phyloP scores from a whole-genome alignment of 2,113 vertebrate genomes.

The Gopherus flavomarginatus region DNA sequence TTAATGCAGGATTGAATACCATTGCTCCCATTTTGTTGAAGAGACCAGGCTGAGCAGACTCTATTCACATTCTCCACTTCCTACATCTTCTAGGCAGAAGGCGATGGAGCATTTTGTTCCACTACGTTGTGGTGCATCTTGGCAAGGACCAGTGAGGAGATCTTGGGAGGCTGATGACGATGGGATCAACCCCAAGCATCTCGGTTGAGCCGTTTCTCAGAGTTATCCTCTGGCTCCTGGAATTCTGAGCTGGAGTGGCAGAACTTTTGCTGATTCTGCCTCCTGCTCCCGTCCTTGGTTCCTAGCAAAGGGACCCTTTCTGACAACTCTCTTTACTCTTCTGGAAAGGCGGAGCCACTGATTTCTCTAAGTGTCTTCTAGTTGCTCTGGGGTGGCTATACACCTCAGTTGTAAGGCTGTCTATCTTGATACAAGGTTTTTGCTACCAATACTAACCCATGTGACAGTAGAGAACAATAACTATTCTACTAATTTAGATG shows the following conservation, averaged over 20 bases:
- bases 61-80: neutral
- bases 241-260: neutral
- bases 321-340: neutral
- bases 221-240: neutral
- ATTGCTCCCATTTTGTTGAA: neutral
- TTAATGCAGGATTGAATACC: neutral
- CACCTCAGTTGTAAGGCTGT: fast-evolving
- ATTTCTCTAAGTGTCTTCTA: neutral
- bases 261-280: neutral
- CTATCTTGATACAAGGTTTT: neutral
- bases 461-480: fast-evolving
- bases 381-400: neutral
- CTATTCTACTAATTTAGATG: neutral
- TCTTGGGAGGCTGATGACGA: neutral
- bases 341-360: fast-evolving
- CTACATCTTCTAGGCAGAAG: neutral
- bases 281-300: fast-evolving
- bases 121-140: fast-evolving
- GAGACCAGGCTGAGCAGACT: neutral
- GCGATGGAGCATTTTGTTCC: neutral
- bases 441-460: fast-evolving
- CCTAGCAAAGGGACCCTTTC: neutral
- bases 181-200: fast-evolving
- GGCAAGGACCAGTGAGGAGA: neutral
- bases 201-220: fast-evolving